Evolutionary conservation across 92 coral and sea anemone species (phyloP), one percentile per base, ranked within the genome.

Genomic region (Metridium senile): DNA sequence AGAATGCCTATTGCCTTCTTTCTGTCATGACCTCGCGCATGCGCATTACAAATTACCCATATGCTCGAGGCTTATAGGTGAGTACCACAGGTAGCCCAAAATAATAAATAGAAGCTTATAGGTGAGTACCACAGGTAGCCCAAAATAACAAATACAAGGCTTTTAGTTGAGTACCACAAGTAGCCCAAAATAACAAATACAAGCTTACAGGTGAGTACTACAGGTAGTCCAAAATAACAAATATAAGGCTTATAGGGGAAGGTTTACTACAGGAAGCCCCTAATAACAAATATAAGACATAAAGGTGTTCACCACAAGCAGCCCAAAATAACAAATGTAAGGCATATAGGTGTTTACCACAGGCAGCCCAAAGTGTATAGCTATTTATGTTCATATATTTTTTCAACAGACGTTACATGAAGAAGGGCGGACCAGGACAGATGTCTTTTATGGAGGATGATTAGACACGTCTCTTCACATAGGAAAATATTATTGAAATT

Each of bases 391-490:
- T 49, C 25, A 33, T 52, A 30, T 59, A 1, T 22, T 59, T 16
- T 59, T 59, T 59, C 22, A 16, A 32, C 81, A 92, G 97, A 78
- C 97, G 97, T 25, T 92, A 92, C 81, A 92, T 92, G 97, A 92
- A 92, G 83, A 92, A 92, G 68, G 93, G 89, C 17, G 97, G 97
- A 0, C 97, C 97, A 1, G 93, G 93, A 2, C 85, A 87, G 65
- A 89, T 92, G 80, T 79, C 89, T 1, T 92, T 92, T 39, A 90
- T 86, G 31, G 97, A 92, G 33, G 93, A 88, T 33, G 97, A 92
- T 47, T 92, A 77, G 45, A 63, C 45, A 3, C 11, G 28, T 31
- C 11, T 27, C 16, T 11, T 26, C 30, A 21, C 45, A 28, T 59
- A 74, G 57, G 58, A 74, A 33, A 33, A 62, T 47, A 26, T 28